Conservation (phyloP, 2,797 vertebrate species). For the Oreonectes daqikongensis region DNA sequence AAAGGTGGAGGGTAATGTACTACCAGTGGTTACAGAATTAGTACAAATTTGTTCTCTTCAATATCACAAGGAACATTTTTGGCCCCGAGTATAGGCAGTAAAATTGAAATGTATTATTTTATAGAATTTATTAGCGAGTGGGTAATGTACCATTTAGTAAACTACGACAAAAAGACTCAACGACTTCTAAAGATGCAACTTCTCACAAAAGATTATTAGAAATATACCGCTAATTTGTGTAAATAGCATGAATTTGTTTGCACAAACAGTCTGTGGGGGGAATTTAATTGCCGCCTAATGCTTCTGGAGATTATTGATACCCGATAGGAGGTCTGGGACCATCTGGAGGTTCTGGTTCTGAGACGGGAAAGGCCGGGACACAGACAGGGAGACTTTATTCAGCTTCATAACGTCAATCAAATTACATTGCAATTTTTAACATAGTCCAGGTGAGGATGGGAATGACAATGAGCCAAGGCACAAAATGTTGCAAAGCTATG, state of each 20-base stretch:
- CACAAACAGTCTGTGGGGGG: slow-evolving; percentile 3
- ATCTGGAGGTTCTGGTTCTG: slow-evolving; percentile 7
- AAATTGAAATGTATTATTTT: background rate
- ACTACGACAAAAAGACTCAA: background rate
- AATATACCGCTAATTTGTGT: background rate
- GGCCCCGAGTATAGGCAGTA: background rate
- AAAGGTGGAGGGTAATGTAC: background rate
- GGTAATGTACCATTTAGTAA: background rate
- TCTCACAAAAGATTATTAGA: background rate
- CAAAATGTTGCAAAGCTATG: too few relatives aligned
- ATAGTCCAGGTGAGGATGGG: background rate
- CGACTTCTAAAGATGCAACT: background rate
- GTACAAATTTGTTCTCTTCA: background rate
- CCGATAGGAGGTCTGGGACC: slow-evolving; percentile 10
- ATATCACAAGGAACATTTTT: background rate
- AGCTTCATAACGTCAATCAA: background rate
- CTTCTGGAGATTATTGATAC: slow-evolving; percentile 16
- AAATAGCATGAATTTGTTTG: background rate
- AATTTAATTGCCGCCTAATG: slow-evolving; percentile 3
- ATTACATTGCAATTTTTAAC: background rate
- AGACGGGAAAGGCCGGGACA: background rate
- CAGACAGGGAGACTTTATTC: background rate
- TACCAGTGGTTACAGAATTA: background rate
- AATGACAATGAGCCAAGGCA: background rate
- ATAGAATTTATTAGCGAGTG: background rate